phyloP scores from a whole-genome alignment of 2,797 vertebrate genomes.

The Pempheris klunzingeri region DNA sequence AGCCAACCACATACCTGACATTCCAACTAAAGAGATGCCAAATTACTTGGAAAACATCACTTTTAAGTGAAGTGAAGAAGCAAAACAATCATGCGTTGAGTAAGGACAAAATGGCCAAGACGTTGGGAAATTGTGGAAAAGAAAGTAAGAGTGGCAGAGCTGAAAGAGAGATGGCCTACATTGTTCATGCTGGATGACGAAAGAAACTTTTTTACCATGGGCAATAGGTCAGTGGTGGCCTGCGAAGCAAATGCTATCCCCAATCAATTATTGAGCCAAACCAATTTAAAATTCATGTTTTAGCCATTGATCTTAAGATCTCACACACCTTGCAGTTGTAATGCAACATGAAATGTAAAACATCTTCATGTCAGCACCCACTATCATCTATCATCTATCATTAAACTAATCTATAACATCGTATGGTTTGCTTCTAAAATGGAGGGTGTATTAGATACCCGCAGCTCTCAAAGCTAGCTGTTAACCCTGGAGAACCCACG shows the following conservation, averaged over 20 bases:
- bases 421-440: too few species aligned
- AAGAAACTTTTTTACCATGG: background rate
- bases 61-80: constrained; percentile 9
- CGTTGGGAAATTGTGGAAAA: background rate
- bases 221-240: background rate
- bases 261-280: background rate
- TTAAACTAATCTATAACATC: too few species aligned
- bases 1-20: constrained; percentile 33
- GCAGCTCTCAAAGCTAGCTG: too few species aligned
- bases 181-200: background rate
- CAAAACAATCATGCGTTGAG: background rate
- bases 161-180: constrained; percentile 17
- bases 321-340: background rate
- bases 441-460: too few species aligned
- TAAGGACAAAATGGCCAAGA: constrained; percentile 11
- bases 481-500: too few species aligned
- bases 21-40: constrained; percentile 21
- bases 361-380: background rate
- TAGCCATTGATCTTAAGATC: background rate
- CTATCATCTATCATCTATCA: too few species aligned
- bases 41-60: background rate
- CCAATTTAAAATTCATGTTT: background rate
- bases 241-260: background rate
- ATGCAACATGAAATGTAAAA: background rate
- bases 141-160: constrained; percentile 7